Conservation (phyloP, 92 coral and sea anemone genomes). For the Blastomussa wellsi region DNA sequence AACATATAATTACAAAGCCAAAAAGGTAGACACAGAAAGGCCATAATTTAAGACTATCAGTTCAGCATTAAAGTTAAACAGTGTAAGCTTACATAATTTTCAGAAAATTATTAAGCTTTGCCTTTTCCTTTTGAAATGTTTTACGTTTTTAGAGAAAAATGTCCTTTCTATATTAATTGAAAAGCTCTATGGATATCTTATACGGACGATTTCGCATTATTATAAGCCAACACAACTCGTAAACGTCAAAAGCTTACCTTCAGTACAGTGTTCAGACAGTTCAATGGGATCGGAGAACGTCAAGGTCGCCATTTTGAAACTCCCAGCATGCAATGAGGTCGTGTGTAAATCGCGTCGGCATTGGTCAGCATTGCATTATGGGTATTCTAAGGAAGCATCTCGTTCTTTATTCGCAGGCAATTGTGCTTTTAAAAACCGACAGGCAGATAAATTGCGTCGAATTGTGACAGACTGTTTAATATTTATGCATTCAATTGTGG, state of each 20-base stretch:
- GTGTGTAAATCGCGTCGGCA: too few species aligned
- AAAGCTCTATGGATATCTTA: background rate
- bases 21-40: background rate
- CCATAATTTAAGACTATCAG: too few species aligned
- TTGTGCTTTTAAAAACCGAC: too few species aligned
- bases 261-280: too few species aligned
- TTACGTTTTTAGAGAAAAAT: background rate
- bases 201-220: background rate
- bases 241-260: background rate
- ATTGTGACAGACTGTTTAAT: background rate
- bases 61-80: background rate
- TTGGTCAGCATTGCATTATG: background rate
- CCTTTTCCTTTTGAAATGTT: background rate
- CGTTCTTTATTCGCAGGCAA: background rate
- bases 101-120: too few species aligned
- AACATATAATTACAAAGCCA: background rate
- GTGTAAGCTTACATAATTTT: background rate
- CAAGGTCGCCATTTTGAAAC: background rate
- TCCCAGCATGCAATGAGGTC: slow-evolving; percentile 15
- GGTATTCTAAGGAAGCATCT: background rate
- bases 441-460: background rate
- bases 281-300: background rate
- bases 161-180: background rate
- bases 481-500: background rate
- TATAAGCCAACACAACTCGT: background rate